Evolutionary conservation across 2,888 invertebrate genomes (phyloP).

Genomic region (Leucoma salicis): DNA sequence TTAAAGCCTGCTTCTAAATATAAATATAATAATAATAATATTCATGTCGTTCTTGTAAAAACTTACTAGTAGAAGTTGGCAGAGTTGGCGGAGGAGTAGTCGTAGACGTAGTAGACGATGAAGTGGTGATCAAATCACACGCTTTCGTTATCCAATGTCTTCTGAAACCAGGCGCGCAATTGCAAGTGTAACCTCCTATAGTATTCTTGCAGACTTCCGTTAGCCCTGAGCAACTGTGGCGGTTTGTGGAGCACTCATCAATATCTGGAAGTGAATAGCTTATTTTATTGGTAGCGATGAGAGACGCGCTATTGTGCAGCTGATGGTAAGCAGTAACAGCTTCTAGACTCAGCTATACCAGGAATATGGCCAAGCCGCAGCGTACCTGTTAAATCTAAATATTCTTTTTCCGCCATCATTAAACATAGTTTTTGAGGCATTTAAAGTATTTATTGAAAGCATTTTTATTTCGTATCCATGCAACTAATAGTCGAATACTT

Average conservation of each 20-base stretch:
- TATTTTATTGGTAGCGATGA: too few species aligned
- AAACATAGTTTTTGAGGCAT: too few species aligned
- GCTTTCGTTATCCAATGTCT: conserved; percentile 78
- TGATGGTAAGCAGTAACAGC: too few species aligned
- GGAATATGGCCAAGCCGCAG: too few species aligned
- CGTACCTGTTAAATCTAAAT: too few species aligned
- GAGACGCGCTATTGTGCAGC: too few species aligned
- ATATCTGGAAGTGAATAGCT: conserved; percentile 82
- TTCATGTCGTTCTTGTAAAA: neutral
- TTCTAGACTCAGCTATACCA: too few species aligned
- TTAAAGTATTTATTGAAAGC: too few species aligned
- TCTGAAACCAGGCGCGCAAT: conserved; percentile 90
- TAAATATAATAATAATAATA: too few species aligned
- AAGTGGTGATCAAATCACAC: conserved; percentile 49
- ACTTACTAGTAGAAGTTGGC: conserved; percentile 30
- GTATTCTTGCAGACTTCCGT: conserved; percentile 90
- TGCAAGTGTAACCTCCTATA: conserved; percentile 92
- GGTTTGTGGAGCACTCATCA: conserved; percentile 87
- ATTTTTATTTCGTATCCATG: too few species aligned
- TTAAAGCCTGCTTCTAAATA: neutral
- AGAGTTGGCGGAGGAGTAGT: conserved; percentile 22
- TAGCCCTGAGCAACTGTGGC: conserved; percentile 79
- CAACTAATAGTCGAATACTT: conserved; percentile 31
- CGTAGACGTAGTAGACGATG: conserved; percentile 44
- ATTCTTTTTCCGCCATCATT: too few species aligned